phyloP scores from a whole-genome alignment of 2,797 vertebrate species.

The Hydrocynus forskahlii region DNA sequence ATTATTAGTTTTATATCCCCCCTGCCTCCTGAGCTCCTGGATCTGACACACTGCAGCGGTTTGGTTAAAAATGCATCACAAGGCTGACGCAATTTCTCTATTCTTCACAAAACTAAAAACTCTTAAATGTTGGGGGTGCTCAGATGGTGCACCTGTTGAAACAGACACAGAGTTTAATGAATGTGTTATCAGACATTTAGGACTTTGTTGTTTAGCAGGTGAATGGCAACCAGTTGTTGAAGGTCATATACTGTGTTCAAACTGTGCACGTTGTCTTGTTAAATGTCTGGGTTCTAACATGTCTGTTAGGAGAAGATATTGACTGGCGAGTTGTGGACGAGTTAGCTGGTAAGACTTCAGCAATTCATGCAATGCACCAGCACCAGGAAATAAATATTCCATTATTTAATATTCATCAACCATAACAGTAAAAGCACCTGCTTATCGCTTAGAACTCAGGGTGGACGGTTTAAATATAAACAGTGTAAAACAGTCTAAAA shows the following conservation, averaged over 20 bases:
- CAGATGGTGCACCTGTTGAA: neutral
- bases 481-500: no score
- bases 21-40: conserved; percentile 1
- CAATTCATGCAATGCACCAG: neutral
- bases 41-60: neutral
- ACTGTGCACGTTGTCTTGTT: neutral
- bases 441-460: no score
- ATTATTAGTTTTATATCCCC: conserved; percentile 31
- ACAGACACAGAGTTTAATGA: conserved; percentile 12
- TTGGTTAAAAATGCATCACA: conserved; percentile 18
- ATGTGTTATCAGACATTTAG: conserved; percentile 32
- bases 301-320: neutral
- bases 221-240: neutral
- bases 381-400: no score
- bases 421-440: no score
- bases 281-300: neutral
- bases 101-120: conserved; percentile 4
- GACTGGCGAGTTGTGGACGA: neutral
- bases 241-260: neutral
- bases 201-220: neutral
- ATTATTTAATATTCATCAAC: no score
- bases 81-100: conserved; percentile 7
- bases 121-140: conserved; percentile 34
- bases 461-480: no score
- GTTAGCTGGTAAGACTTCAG: no score